Percentiles rank a stretch among this genome's conserved stretches.
These are phyloP conservation scores for Glossosoma conforme DNA, from an alignment of 1,140 invertebrate genomes.

Conservation along the genomic window DNA sequence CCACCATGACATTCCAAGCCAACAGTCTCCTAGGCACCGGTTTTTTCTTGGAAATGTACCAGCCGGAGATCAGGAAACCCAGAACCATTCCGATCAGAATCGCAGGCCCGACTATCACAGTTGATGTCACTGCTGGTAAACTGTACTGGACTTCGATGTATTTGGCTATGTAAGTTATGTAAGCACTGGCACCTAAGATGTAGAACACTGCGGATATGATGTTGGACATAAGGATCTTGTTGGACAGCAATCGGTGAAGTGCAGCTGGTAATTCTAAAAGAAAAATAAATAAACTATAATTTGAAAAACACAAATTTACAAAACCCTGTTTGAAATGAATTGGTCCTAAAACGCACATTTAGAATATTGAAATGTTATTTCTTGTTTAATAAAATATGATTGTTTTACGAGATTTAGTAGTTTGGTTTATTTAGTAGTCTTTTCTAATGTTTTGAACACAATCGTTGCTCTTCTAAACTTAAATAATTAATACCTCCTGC, in stretches of 20 bases:
- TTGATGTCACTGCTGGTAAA: conserved; percentile 57
- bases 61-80: conserved; percentile 59
- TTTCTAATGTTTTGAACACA: too few species aligned
- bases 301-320: too few species aligned
- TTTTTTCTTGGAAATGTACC: conserved; percentile 57
- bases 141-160: conserved; percentile 68
- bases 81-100: conserved; percentile 54
- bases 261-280: conserved; percentile 52
- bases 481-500: too few species aligned
- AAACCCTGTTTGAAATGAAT: too few species aligned
- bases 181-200: conserved; percentile 61
- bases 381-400: not conserved
- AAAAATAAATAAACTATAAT: conserved; percentile 10
- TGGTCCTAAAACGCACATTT: not conserved
- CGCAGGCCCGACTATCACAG: conserved; percentile 57
- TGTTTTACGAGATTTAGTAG: too few species aligned
- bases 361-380: not conserved
- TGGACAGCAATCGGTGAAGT: conserved; percentile 54
- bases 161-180: conserved; percentile 65
- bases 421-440: too few species aligned
- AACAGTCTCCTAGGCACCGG: conserved; percentile 56
- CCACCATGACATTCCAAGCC: conserved; percentile 61
- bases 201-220: conserved; percentile 56
- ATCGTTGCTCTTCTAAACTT: too few species aligned
- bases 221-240: conserved; percentile 56